phyloP scores from a whole-genome alignment of 2,113 vertebrate species.

The Nesoenas mayeri region DNA sequence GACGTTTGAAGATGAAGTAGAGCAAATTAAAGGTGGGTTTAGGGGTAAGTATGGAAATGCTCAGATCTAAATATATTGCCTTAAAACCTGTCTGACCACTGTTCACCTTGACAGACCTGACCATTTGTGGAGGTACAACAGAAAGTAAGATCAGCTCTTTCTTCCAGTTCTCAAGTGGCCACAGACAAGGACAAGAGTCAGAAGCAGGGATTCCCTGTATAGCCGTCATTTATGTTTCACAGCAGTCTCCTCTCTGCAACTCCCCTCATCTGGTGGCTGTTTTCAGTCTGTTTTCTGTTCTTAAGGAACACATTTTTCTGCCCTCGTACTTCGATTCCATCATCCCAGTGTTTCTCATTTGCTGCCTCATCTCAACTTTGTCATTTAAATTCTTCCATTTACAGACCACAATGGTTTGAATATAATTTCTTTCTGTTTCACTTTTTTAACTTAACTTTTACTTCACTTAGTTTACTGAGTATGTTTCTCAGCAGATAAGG shows the following conservation, averaged over 20 bases:
- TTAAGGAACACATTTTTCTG: neutral
- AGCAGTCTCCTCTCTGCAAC: neutral
- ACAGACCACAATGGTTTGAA: neutral
- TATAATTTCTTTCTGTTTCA: neutral
- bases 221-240: neutral
- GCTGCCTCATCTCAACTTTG: neutral
- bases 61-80: neutral
- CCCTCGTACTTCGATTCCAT: neutral
- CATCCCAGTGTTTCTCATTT: neutral
- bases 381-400: neutral
- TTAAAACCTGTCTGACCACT: neutral
- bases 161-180: neutral
- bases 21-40: slow-evolving; percentile 87
- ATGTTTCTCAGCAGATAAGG: neutral
- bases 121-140: neutral
- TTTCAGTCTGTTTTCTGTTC: neutral
- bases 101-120: neutral
- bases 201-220: neutral
- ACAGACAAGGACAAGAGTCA: neutral
- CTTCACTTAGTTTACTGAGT: neutral
- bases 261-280: neutral
- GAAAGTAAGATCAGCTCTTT: neutral
- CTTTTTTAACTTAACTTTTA: neutral
- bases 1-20: slow-evolving; percentile 95
- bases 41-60: neutral